Evolutionary conservation across 2,888 invertebrate species (phyloP).

Genomic region (Leistus spinibarbis): DNA sequence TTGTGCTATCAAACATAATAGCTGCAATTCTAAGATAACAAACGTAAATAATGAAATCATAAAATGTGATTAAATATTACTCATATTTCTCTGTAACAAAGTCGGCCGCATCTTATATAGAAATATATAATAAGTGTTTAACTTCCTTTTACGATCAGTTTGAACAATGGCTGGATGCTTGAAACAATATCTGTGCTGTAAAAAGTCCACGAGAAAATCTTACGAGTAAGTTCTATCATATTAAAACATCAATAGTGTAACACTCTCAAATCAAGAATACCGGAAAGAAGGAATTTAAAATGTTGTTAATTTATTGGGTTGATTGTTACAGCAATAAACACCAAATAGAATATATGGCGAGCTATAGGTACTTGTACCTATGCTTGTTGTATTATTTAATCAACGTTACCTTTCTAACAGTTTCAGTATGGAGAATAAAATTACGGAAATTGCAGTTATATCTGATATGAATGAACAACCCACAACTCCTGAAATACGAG

Average conservation of each 20-base stretch:
- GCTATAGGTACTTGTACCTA: no score
- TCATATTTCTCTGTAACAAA: neutral
- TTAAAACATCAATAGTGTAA: no score
- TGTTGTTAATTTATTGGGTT: no score
- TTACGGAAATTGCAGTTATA: conserved; percentile 5
- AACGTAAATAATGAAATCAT: conserved; percentile 32
- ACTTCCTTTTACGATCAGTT: neutral
- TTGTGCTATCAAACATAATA: neutral
- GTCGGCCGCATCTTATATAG: neutral
- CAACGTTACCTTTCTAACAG: neutral
- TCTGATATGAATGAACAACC: conserved; percentile 6
- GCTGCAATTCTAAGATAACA: conserved; percentile 23
- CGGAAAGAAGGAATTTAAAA: no score
- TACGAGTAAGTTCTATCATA: conserved; percentile 23
- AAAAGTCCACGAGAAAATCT: conserved; percentile 10
- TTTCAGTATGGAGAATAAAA: conserved; percentile 15
- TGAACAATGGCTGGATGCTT: conserved; percentile 20
- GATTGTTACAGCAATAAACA: no score
- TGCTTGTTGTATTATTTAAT: neutral
- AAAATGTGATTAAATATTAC: neutral
- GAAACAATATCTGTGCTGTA: conserved; percentile 19
- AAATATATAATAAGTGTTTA: neutral
- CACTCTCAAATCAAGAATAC: no score
- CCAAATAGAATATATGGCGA: no score
- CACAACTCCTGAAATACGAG: conserved; percentile 1